phyloP scores from a whole-genome alignment of 2,888 invertebrate species.

The Himalopsyche tibetana region DNA sequence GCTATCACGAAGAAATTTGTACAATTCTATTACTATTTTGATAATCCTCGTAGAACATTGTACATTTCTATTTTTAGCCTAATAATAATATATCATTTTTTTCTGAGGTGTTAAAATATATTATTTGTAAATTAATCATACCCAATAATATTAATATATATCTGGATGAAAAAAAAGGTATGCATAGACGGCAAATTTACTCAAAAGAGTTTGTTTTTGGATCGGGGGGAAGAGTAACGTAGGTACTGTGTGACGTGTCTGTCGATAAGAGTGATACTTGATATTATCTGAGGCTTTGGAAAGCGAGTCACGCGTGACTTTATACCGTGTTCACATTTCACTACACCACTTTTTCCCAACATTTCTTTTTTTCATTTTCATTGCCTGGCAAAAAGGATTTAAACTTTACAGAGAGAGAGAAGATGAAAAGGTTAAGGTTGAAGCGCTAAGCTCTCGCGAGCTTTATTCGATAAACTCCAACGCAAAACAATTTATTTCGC shows the following conservation, averaged over 20 bases:
- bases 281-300: slow-evolving; percentile 7
- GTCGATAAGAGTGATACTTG: slow-evolving; percentile 34
- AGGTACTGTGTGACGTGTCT: neutral
- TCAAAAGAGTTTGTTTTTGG: neutral
- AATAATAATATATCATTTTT: too few relatives aligned
- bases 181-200: neutral
- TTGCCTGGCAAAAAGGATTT: slow-evolving; percentile 5
- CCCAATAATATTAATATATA: too few relatives aligned
- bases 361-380: slow-evolving; percentile 13
- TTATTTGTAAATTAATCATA: too few relatives aligned
- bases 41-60: too few relatives aligned
- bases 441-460: neutral
- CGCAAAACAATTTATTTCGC: neutral
- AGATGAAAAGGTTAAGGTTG: slow-evolving; percentile 29
- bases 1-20: too few relatives aligned
- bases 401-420: neutral
- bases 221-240: neutral
- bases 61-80: too few relatives aligned
- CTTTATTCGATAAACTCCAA: slow-evolving; percentile 13
- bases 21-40: too few relatives aligned
- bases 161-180: too few relatives aligned
- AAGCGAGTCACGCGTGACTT: slow-evolving; percentile 26
- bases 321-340: slow-evolving; percentile 31
- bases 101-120: too few relatives aligned
- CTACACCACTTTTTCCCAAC: slow-evolving; percentile 15